Evolutionary conservation across 1,140 invertebrate genomes (phyloP).

Genomic region (Platyscapa corneri): DNA sequence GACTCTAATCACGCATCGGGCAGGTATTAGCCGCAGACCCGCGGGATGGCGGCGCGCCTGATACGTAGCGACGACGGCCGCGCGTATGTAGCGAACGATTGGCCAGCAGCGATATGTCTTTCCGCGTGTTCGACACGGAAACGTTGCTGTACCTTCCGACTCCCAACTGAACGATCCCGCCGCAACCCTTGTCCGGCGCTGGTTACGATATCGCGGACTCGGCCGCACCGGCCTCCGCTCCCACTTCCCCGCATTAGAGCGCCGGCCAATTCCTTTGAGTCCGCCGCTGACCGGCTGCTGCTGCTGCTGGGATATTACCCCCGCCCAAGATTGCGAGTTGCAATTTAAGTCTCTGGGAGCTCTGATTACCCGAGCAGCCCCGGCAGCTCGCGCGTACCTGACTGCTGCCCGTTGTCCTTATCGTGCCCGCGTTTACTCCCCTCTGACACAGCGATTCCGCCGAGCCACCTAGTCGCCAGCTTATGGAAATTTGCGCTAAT

Average conservation of each 20-base stretch:
- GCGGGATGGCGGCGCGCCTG: slow-evolving; percentile 42
- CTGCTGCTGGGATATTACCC: slow-evolving; percentile 3
- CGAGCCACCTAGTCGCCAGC: no score
- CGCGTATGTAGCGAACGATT: slow-evolving; percentile 28
- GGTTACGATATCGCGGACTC: slow-evolving; percentile 30
- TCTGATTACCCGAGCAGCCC: background rate
- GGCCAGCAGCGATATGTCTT: slow-evolving; percentile 54
- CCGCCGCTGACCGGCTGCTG: slow-evolving; percentile 16
- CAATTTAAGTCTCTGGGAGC: slow-evolving; percentile 14
- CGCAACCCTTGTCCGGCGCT: slow-evolving; percentile 14
- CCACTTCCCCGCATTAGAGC: background rate
- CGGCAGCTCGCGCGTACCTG: background rate
- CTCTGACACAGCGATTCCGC: no score
- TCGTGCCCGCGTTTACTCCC: no score
- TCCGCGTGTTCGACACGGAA: slow-evolving; percentile 58
- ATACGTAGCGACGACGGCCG: slow-evolving; percentile 16
- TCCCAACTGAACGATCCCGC: slow-evolving; percentile 49
- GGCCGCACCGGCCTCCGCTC: background rate
- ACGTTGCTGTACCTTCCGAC: slow-evolving; percentile 50
- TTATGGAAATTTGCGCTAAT: no score
- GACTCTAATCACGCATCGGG: slow-evolving; percentile 69
- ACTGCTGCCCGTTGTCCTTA: no score
- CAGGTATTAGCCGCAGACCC: slow-evolving; percentile 60
- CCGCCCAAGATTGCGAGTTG: slow-evolving; percentile 23
- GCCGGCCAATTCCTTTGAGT: slow-evolving; percentile 34